phyloP scores from a whole-genome alignment of 2,888 invertebrate genomes.

The Caenorhabditis sp. region DNA sequence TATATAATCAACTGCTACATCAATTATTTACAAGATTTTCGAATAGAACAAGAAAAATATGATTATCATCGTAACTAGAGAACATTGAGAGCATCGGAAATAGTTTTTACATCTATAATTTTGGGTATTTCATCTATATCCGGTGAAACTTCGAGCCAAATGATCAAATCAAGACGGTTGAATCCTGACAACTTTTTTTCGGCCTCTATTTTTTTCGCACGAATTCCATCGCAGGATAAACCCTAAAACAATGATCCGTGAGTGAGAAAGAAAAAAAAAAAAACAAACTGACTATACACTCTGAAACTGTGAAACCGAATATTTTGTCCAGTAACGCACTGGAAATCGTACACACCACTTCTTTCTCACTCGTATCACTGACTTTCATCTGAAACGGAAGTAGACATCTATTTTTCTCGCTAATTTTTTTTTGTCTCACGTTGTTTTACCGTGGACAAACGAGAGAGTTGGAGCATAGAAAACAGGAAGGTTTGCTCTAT shows the following conservation, averaged over 20 bases:
- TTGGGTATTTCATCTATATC: constrained; percentile 17
- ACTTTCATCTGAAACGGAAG: constrained; percentile 28
- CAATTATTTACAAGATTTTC: not conserved
- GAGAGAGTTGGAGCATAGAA: too few relatives aligned
- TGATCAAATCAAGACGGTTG: constrained; percentile 24
- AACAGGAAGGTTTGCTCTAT: too few relatives aligned
- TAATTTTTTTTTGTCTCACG: too few relatives aligned
- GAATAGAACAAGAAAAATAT: constrained; percentile 5
- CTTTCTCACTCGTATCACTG: constrained; percentile 9
- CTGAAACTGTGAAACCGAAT: constrained; percentile 29
- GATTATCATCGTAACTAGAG: too few relatives aligned
- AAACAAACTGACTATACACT: constrained; percentile 18
- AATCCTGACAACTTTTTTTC: constrained; percentile 18
- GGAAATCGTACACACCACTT: constrained; percentile 19
- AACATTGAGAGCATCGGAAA: constrained; percentile 36
- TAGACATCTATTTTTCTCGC: too few relatives aligned
- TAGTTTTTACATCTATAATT: constrained; percentile 34
- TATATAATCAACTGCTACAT: not conserved
- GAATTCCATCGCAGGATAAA: too few relatives aligned
- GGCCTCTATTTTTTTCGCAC: constrained; percentile 12
- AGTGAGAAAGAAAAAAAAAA: too few relatives aligned
- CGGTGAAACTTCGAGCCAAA: constrained; percentile 32
- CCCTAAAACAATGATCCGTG: too few relatives aligned
- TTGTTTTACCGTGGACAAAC: too few relatives aligned
- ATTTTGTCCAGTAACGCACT: constrained; percentile 24